A percentile compares a stretch with the other conserved stretches of the same genome.
phyloP scores from a whole-genome alignment of 2,113 vertebrate species.

The Pelecanus crispus region DNA sequence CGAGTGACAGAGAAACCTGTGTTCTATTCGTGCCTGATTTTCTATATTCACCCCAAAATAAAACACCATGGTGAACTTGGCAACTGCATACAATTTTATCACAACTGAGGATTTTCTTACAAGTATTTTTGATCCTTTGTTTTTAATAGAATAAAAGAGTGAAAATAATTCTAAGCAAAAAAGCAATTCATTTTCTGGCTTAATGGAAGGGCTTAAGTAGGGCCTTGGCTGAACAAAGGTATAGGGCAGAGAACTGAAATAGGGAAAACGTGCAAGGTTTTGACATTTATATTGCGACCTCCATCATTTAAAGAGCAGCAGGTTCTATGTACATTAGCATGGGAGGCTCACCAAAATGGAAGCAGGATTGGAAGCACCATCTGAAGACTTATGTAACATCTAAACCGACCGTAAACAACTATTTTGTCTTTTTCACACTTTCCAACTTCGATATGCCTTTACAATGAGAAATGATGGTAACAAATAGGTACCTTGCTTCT shows the following conservation, averaged over 20 bases:
- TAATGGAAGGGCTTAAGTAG: not conserved
- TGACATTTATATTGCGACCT: not conserved
- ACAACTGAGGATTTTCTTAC: not conserved
- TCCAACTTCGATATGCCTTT: not conserved
- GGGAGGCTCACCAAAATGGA: not conserved
- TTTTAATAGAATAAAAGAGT: not conserved
- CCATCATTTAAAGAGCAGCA: not conserved
- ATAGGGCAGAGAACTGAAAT: fast-evolving
- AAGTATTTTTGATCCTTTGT: not conserved
- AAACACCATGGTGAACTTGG: not conserved
- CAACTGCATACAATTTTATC: not conserved
- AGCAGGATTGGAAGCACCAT: not conserved
- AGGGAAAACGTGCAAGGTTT: not conserved
- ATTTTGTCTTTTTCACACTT: not conserved
- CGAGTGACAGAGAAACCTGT: fast-evolving
- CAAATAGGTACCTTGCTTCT: not conserved
- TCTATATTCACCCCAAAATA: not conserved
- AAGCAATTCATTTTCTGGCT: not conserved
- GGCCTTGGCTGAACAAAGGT: not conserved
- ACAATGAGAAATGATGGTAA: not conserved
- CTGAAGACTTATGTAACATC: not conserved
- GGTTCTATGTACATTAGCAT: not conserved
- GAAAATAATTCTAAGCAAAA: not conserved
- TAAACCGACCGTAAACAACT: not conserved
- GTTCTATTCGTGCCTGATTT: not conserved